Evolutionary conservation across 2,113 vertebrate genomes (phyloP), one percentile per base, ranked within the genome.

Genomic region (Ammodytes dubius): DNA sequence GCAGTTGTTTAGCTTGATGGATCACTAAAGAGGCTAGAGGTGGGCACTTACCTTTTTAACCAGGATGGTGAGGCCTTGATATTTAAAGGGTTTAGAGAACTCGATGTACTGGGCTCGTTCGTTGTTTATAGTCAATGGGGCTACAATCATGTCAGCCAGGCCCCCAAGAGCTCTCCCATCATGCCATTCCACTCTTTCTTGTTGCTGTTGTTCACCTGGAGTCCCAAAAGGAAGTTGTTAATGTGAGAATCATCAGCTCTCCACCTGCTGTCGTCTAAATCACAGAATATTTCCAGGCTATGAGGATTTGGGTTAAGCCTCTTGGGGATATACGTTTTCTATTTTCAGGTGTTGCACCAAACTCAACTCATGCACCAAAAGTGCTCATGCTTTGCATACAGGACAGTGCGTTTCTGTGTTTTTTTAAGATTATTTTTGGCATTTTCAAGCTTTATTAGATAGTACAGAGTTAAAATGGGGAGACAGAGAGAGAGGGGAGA

Each of bases 131-230:
- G 98, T 99, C 85, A 99, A 94, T 0, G 98, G 98, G 5, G 98
- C 98, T 65, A 99, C 98, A 8, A 99, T 98, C 98, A 99, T 99
- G 93, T 99, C 98, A 0, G 98, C 98, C 68, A 98, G 96, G 37
- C 98, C 98, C 0, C 97, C 90, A 99, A 96, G 72, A 99, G 95
- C 90, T 99, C 98, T 5, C 98, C 98, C 98, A 99, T 99, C 98
- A 99, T 99, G 69, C 98, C 98, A 0, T 99, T 99, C 98, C 98
- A 99, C 92, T 99, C 98, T 81, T 99, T 99, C 94, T 99, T 99
- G 89, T 99, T 99, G 91, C 98, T 99, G 96, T 99, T 99, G 92
- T 99, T 99, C 46, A 99, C 98, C 98, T 99, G 95, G 9, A 71
- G 65, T 49, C 71, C 86, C 58, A 79, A 47, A 0, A 5, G 49